phyloP scores from a whole-genome alignment of 2,888 invertebrate genomes.

The Athalia cordata region DNA sequence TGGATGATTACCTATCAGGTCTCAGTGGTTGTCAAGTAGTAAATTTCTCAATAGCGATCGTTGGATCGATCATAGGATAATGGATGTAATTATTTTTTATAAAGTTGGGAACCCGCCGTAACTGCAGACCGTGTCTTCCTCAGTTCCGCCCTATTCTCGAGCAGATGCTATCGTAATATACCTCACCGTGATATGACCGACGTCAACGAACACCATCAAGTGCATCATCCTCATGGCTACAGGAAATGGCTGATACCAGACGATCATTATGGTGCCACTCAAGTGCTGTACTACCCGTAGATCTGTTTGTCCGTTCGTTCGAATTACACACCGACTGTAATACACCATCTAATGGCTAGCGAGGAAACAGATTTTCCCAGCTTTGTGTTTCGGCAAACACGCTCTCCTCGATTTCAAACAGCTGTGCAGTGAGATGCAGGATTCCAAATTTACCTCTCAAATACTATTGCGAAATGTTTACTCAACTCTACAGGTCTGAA shows the following conservation, averaged over 20 bases:
- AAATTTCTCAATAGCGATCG: slow-evolving; percentile 1
- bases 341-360: slow-evolving; percentile 11
- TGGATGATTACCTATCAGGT: slow-evolving; percentile 51
- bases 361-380: slow-evolving; percentile 37
- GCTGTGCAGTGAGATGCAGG: too few species aligned
- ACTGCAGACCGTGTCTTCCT: slow-evolving; percentile 2
- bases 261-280: slow-evolving; percentile 38
- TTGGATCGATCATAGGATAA: slow-evolving; percentile 24
- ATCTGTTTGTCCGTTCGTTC: slow-evolving; percentile 37
- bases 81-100: slow-evolving; percentile 40
- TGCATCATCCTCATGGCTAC: slow-evolving; percentile 35
- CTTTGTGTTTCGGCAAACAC: background rate
- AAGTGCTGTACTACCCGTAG: slow-evolving; percentile 6
- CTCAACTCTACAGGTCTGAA: too few species aligned
- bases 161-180: too few species aligned
- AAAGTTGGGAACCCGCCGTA: slow-evolving; percentile 41
- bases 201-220: background rate
- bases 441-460: too few species aligned
- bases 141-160: background rate
- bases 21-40: slow-evolving; percentile 39
- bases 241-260: slow-evolving; percentile 44
- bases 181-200: background rate
- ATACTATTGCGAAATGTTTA: background rate
- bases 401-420: too few species aligned
- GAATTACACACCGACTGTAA: background rate